Evolutionary conservation across 2,113 vertebrate genomes (phyloP), one percentile per base, ranked within the genome.

Genomic region (Oenanthe oenanthe): DNA sequence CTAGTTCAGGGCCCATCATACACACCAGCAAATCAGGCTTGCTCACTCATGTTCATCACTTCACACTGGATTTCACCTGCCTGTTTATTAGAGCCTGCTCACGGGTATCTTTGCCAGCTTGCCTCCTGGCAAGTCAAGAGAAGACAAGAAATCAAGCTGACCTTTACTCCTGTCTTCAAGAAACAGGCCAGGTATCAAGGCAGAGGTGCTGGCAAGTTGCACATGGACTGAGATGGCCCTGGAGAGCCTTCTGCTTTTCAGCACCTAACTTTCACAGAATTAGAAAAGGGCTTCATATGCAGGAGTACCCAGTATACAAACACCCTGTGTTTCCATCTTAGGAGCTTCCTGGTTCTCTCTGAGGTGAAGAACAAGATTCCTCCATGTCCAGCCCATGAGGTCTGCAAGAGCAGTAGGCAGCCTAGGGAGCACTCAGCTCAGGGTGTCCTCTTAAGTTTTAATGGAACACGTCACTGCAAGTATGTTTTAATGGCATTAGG

Each of bases 401-500:
- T 38, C 36, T 79, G 66, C n/a, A 29, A 76, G 45, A 75, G 38
- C 40, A 56, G 53, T 7, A 45, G 63, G 47, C 72, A 86, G 26
- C 21, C 76, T 61, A 15, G 7, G 42, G 31, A 57, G 7, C 67
- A 48, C 72, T 77, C 68, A 71, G 68, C 57, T 81, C 74, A 82
- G 62, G 57, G 42, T 57, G 28, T 45, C 73, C 20, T 85, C 92
- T 80, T 60, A 51, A 58, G 60, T 76, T 93, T 95, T 92, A 94
- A 94, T 36, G 85, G 89, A 80, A 88, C 24, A 73, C 48, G 10
- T 96, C 92, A 95, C 53, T 36, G 31, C 47, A 80, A 81, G 91
- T 29, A 71, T 80, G 83, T 91, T 97, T 97, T 94, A 96, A 97
- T 93, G 82, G 95, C 75, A 95, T 95, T 95, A 93, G 72, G 75